Percentiles rank a stretch among this genome's conserved stretches.
phyloP scores from a whole-genome alignment of 2,113 vertebrate species.

The Coreoperca whiteheadi region DNA sequence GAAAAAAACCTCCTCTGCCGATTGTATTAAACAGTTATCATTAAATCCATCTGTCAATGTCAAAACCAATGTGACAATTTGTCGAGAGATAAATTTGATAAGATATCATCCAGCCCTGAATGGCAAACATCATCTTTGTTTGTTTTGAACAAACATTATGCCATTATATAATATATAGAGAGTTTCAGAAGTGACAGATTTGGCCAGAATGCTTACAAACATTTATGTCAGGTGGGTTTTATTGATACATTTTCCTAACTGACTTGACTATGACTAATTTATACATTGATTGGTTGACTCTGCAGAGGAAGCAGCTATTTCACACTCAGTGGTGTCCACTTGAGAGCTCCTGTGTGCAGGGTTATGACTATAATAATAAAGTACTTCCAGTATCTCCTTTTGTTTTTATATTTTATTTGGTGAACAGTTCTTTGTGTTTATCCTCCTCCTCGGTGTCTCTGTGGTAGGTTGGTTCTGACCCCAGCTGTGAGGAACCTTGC shows the following conservation, averaged over 20 bases:
- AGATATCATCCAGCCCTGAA: too few relatives aligned
- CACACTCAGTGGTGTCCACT: not conserved
- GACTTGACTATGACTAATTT: not conserved
- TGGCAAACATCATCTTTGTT: not conserved
- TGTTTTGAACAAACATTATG: too few relatives aligned
- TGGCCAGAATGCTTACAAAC: not conserved
- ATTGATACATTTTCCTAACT: not conserved
- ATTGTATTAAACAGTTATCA: not conserved
- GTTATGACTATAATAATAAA: not conserved
- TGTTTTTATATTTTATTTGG: not conserved
- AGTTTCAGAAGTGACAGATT: not conserved
- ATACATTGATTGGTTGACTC: not conserved
- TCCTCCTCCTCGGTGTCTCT: not conserved
- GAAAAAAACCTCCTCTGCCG: not conserved
- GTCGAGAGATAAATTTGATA: not conserved
- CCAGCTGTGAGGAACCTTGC: constrained; percentile 4
- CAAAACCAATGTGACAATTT: not conserved
- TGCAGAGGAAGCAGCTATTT: constrained; percentile 8
- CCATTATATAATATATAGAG: too few relatives aligned
- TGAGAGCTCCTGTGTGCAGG: not conserved
- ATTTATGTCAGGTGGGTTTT: not conserved
- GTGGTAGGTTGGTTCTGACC: constrained; percentile 17
- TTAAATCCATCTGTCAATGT: not conserved
- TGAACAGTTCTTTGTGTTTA: not conserved
- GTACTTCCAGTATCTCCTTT: not conserved